A percentile compares a stretch with the other conserved stretches of the same genome.
Conservation (phyloP, 30 jellyfish, hydroid and myxozoan genomes). For the Sanderia malayensis region DNA sequence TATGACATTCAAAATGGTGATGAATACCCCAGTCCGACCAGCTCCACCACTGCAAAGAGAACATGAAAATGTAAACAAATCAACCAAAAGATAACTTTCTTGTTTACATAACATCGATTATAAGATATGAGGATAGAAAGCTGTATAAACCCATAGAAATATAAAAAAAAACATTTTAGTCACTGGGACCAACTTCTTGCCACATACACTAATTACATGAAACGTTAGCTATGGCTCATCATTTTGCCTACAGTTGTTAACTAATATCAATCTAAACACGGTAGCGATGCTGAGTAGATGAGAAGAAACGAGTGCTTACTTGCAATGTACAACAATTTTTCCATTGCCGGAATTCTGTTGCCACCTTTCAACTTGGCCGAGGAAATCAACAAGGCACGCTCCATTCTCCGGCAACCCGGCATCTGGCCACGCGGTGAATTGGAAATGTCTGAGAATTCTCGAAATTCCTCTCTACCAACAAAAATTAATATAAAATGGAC, state of each 20-base stretch:
- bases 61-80: no score
- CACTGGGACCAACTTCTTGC: no score
- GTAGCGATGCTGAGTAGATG: no score
- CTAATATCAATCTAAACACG: no score
- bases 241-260: no score
- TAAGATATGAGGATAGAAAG: no score
- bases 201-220: no score
- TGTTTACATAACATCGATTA: no score
- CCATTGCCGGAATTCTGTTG: constrained; percentile 66
- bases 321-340: constrained; percentile 78
- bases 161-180: no score
- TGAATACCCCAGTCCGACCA: constrained; percentile 89
- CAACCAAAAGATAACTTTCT: no score
- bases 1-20: constrained; percentile 66
- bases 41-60: constrained; percentile 72
- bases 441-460: constrained; percentile 74
- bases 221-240: no score
- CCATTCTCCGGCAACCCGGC: constrained; percentile 74
- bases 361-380: constrained; percentile 92
- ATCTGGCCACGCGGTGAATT: constrained; percentile 87
- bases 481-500: constrained; percentile 1
- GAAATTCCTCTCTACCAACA: constrained; percentile 75
- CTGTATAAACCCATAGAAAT: no score
- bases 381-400: constrained; percentile 66
- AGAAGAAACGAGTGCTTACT: constrained; percentile 30